Evolutionary conservation across 2,888 invertebrate species (phyloP).

Genomic region (Nyleta sp.): DNA sequence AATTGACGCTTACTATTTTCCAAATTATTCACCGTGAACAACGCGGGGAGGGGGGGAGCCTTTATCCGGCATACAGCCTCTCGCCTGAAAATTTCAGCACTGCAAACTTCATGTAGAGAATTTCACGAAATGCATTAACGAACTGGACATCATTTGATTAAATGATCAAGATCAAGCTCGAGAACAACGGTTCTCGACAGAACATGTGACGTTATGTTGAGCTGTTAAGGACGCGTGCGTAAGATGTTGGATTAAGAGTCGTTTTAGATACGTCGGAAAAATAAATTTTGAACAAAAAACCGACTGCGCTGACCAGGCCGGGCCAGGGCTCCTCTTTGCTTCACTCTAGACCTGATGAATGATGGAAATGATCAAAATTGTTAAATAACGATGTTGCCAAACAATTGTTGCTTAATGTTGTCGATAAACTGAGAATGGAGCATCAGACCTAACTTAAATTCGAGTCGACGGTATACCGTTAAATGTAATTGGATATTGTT

Average conservation of each 20-base stretch:
- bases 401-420: no score
- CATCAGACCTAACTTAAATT: conserved; percentile 7
- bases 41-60: no score
- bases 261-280: conserved; percentile 19
- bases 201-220: conserved; percentile 35
- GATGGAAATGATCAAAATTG: no score
- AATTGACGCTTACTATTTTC: no score
- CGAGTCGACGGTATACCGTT: conserved; percentile 2
- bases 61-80: no score
- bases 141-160: conserved; percentile 42
- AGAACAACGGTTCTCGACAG: conserved; percentile 34
- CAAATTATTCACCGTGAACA: no score
- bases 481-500: conserved; percentile 18
- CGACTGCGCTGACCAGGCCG: conserved; percentile 79
- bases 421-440: no score
- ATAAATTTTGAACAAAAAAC: conserved; percentile 39
- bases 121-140: conserved; percentile 25
- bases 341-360: no score
- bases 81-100: conserved; percentile 62
- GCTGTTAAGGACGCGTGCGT: conserved; percentile 31
- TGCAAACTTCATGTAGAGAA: conserved; percentile 53
- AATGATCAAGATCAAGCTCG: conserved; percentile 33
- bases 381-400: no score
- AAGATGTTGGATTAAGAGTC: conserved; percentile 35
- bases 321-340: conserved; percentile 79